phyloP scores from a whole-genome alignment of 2,888 invertebrate genomes.

The Drosophila eohydei region DNA sequence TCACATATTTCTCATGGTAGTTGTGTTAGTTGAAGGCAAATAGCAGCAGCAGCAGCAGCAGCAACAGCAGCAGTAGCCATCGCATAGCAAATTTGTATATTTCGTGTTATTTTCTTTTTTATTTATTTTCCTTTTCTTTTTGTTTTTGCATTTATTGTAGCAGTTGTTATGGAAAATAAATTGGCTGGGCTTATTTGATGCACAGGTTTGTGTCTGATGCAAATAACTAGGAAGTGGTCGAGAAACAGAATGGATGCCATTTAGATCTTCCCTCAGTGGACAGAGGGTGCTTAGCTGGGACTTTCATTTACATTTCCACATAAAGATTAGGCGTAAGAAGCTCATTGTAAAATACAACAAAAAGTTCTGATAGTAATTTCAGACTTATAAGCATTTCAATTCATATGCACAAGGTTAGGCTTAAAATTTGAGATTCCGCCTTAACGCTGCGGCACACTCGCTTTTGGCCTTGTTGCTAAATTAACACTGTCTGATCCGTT shows the following conservation, averaged over 20 bases:
- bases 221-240: conserved; percentile 39
- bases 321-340: neutral
- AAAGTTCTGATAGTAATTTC: neutral
- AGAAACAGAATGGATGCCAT: conserved; percentile 16
- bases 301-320: neutral
- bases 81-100: conserved; percentile 51
- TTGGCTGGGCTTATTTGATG: conserved; percentile 63
- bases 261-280: conserved; percentile 6
- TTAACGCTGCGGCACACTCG: neutral
- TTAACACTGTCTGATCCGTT: conserved; percentile 9
- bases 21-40: conserved; percentile 53
- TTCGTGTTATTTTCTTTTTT: conserved; percentile 10
- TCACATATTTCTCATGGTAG: neutral
- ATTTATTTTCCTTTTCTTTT: neutral
- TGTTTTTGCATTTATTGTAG: conserved; percentile 11
- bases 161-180: conserved; percentile 73
- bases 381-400: neutral
- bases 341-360: neutral
- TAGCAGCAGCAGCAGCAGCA: conserved; percentile 33
- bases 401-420: too few relatives aligned
- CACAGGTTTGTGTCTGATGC: conserved; percentile 49
- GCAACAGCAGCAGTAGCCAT: conserved; percentile 26
- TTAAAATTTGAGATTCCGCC: neutral
- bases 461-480: neutral
- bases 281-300: neutral